phyloP scores from a whole-genome alignment of 2,113 vertebrate genomes.

The Strigops habroptila region DNA sequence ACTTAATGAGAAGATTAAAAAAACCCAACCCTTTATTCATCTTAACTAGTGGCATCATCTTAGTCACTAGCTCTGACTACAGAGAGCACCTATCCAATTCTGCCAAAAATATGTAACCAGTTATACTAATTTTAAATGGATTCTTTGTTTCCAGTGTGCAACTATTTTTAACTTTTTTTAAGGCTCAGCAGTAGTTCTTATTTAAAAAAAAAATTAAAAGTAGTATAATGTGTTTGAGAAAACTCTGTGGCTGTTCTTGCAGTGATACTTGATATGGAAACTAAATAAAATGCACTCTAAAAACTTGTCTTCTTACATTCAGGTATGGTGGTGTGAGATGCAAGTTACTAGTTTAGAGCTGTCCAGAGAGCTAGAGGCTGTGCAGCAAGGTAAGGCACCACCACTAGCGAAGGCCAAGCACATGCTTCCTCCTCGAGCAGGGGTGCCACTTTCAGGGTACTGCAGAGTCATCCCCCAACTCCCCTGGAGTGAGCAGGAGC shows the following conservation, averaged over 20 bases:
- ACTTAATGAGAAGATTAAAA: background rate
- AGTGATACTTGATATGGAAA: background rate
- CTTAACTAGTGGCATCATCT: background rate
- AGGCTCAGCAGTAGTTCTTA: background rate
- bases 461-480: background rate
- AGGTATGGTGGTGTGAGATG: background rate
- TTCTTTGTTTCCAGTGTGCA: background rate
- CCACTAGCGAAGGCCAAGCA: rapidly evolving
- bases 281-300: slow-evolving; percentile 5
- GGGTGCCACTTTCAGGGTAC: rapidly evolving
- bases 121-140: background rate
- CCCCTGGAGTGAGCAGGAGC: background rate
- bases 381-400: too few relatives aligned
- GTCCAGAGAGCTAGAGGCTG: rapidly evolving
- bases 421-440: rapidly evolving
- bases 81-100: background rate
- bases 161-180: background rate
- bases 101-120: background rate
- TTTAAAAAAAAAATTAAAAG: background rate
- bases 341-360: rapidly evolving
- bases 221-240: background rate
- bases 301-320: rapidly evolving
- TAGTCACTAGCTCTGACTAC: background rate
- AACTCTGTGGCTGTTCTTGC: background rate
- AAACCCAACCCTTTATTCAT: background rate